Evolutionary conservation across 2,888 invertebrate genomes (phyloP).

Genomic region (Escarpia spicata): DNA sequence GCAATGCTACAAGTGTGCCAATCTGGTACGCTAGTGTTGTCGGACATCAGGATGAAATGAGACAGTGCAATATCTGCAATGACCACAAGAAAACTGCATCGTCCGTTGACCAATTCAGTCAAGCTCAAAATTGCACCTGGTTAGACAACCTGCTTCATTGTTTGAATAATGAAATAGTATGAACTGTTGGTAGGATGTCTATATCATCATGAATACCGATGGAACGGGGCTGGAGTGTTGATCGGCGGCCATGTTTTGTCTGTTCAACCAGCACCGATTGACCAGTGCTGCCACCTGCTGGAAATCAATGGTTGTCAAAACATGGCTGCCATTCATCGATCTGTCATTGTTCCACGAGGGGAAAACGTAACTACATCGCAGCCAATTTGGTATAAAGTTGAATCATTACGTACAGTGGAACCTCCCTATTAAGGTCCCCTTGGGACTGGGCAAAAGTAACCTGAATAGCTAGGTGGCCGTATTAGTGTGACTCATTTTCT

Average conservation of each 20-base stretch:
- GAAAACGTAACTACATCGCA: too few relatives aligned
- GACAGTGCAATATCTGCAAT: background rate
- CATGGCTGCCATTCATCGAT: too few relatives aligned
- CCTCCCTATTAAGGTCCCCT: too few relatives aligned
- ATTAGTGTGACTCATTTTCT: too few relatives aligned
- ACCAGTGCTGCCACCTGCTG: too few relatives aligned
- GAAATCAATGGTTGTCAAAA: too few relatives aligned
- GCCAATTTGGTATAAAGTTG: too few relatives aligned
- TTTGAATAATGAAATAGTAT: background rate
- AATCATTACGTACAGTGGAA: too few relatives aligned
- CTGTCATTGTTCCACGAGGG: too few relatives aligned
- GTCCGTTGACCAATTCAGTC: background rate
- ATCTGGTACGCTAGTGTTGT: background rate
- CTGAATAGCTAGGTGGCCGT: too few relatives aligned
- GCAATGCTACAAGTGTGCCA: background rate
- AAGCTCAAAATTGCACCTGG: background rate
- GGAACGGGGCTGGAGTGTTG: background rate
- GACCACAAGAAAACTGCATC: background rate
- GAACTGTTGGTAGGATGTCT: background rate
- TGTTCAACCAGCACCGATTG: background rate
- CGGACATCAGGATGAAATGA: background rate
- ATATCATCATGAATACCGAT: background rate
- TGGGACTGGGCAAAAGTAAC: too few relatives aligned
- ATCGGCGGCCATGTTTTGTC: background rate
- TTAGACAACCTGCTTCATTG: background rate